Base-by-base conservation (phyloP, 2,888 invertebrate genomes). In the Tryphoninae sp. region DNA sequence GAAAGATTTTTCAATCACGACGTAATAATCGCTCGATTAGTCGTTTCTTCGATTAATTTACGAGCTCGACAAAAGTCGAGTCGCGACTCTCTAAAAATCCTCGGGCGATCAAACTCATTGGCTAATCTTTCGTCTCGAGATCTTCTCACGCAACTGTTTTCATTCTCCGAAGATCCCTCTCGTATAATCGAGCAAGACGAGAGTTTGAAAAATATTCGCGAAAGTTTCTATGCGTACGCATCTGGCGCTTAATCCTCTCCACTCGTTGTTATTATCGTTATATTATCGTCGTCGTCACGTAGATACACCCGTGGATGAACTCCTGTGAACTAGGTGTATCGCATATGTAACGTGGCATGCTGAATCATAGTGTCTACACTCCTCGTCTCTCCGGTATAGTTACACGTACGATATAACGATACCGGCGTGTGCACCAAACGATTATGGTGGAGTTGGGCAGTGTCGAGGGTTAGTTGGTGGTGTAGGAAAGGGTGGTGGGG, bases 371-470 rank as follows among this genome's bases (percentile, higher is more conserved):
- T 49, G 16, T 19, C 40, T 13, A n/a, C 73, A 45, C 23, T 40
- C 13, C 42, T 45, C 71, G 58, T 71, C 64, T 64, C 71, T 71
- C 55, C 58, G 23, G 13, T 42, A 13, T 64, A 51, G 64, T 55
- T 74, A 64, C 55, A 55, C 71, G 16, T 11, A 69, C 45, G 2
- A 13, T 62, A 69, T 53, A n/a, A 45, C 64, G 40, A 65, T 19
- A 65, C 11, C 19, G n/a, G 33, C n/a, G 40, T 42, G 78, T 49
- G 65, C 23, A 65, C 19, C 45, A 64, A 51, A 65, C 45, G 67
- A 74, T 53, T 72, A 77, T 73, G 64, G 13, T 13, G 55, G 71
- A 72, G 72, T 65, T 49, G 13, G 33, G 72, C 33, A 33, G 33
- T 33, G 33, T 33, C 33, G 33, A 33, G 33, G 33, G 33, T 33